phyloP scores from a whole-genome alignment of 2,797 vertebrate genomes.

The Macropus fuliginosus region DNA sequence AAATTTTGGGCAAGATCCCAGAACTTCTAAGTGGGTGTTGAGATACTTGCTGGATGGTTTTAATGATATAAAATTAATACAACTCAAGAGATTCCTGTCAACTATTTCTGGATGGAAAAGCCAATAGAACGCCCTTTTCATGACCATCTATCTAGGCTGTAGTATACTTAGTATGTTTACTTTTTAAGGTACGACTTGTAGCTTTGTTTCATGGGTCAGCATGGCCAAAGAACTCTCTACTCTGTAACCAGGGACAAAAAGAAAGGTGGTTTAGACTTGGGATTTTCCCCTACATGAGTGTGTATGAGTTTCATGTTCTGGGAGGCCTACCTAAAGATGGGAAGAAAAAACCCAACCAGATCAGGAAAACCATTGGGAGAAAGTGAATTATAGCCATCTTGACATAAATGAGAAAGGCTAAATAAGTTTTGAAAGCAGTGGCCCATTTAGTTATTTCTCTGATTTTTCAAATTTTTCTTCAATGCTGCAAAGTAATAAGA shows the following conservation, averaged over 20 bases:
- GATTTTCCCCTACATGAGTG: constrained; percentile 60
- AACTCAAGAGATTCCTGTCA: constrained; percentile 45
- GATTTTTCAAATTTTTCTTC: constrained; percentile 84
- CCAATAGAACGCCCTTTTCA: constrained; percentile 74
- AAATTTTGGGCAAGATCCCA: constrained; percentile 80
- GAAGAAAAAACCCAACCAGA: constrained; percentile 14
- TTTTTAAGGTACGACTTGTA: not conserved
- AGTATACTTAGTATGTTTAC: constrained; percentile 28
- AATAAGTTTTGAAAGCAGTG: constrained; percentile 84
- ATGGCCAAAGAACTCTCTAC: not conserved
- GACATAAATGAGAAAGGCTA: constrained; percentile 73
- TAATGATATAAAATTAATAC: constrained; percentile 69
- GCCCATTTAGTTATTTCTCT: constrained; percentile 83
- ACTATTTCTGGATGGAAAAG: constrained; percentile 76
- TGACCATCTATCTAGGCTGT: constrained; percentile 73
- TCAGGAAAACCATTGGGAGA: constrained; percentile 74
- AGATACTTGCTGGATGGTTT: constrained; percentile 72
- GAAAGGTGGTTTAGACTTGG: constrained; percentile 54
- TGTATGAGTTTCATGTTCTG: constrained; percentile 53
- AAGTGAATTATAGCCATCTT: constrained; percentile 68
- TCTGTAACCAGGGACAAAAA: not conserved
- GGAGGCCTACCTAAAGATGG: not conserved
- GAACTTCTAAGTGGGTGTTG: constrained; percentile 76
- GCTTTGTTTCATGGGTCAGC: not conserved
- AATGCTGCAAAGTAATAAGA: constrained; percentile 83